Evolutionary conservation across 2,113 vertebrate species (phyloP).

Genomic region (Castor canadensis): DNA sequence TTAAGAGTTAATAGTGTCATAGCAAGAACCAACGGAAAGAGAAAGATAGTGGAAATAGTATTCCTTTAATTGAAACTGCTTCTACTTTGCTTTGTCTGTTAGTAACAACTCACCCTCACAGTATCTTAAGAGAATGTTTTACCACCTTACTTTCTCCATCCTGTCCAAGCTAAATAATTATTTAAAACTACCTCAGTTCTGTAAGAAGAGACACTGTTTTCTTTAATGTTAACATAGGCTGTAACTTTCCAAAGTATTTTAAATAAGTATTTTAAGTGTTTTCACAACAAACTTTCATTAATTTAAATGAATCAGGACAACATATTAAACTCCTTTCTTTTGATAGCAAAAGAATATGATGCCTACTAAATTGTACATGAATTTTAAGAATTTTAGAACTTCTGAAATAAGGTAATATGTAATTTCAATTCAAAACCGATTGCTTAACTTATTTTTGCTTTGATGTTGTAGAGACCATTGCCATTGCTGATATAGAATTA

Average conservation of each 20-base stretch:
- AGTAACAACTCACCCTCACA: not conserved
- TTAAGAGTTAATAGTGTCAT: not conserved
- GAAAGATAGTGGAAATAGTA: not conserved
- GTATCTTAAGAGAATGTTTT: not conserved
- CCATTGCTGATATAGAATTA: not conserved
- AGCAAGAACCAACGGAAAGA: not conserved
- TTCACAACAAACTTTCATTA: not conserved
- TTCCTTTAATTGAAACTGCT: not conserved
- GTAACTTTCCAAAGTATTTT: not conserved
- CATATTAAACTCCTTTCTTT: not conserved
- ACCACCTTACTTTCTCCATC: not conserved
- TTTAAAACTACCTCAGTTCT: not conserved
- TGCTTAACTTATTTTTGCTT: not conserved
- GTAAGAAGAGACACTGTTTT: not conserved
- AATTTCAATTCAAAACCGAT: not conserved
- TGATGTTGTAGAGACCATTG: not conserved
- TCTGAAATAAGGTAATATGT: not conserved
- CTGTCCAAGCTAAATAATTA: not conserved
- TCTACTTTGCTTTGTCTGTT: not conserved
- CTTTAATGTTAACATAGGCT: not conserved
- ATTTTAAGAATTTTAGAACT: not conserved
- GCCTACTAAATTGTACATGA: not conserved
- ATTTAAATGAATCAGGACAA: not conserved
- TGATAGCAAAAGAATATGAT: not conserved
- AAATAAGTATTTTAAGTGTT: not conserved